phyloP scores from a whole-genome alignment of 2,113 vertebrate species.

The Peucedramus taeniatus region DNA sequence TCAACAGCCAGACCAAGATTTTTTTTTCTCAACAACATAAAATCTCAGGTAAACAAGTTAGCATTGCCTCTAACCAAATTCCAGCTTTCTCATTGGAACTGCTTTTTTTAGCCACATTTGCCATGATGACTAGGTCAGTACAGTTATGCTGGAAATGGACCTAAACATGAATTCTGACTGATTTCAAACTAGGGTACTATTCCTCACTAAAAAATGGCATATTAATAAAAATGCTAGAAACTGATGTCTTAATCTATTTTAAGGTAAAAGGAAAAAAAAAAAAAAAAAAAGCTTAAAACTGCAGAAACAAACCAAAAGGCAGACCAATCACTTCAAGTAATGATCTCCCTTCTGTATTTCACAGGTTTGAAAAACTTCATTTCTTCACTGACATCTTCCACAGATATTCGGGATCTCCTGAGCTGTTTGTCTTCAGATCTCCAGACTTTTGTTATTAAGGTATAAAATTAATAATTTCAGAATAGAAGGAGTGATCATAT shows the following conservation, averaged over 20 bases:
- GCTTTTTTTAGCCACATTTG: background rate
- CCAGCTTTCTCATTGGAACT: background rate
- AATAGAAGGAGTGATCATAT: background rate
- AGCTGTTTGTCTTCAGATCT: conserved; percentile 65
- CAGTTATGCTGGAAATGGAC: background rate
- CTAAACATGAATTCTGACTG: background rate
- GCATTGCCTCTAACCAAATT: background rate
- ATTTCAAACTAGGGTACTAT: background rate
- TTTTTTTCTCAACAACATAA: background rate
- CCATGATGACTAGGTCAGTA: background rate
- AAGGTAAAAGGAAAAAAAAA: background rate
- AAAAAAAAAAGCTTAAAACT: background rate
- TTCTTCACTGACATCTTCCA: conserved; percentile 47
- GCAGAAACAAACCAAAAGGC: background rate
- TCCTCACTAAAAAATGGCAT: background rate
- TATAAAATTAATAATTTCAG: conserved; percentile 41
- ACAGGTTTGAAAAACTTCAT: conserved; percentile 65
- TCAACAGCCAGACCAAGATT: background rate
- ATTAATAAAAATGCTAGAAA: background rate
- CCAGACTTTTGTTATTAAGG: conserved; percentile 68
- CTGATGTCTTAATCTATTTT: background rate
- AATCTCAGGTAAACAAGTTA: background rate
- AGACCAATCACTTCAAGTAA: background rate
- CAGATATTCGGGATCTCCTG: conserved; percentile 65
- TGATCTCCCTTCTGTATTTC: background rate